Conservation (phyloP, 2,888 invertebrate species). For the Pterostichus madidus region DNA sequence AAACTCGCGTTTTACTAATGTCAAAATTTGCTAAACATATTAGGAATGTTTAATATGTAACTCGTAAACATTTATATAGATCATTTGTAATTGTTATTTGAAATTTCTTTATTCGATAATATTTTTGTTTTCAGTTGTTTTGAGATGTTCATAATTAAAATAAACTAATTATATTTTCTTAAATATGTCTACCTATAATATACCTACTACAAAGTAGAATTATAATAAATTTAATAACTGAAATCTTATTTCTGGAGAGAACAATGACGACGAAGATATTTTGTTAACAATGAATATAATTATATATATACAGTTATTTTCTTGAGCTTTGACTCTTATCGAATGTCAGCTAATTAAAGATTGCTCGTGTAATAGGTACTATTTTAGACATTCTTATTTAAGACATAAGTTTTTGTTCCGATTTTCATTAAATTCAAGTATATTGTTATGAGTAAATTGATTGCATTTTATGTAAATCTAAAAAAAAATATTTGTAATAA, state of each 20-base stretch:
- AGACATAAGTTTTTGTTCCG: constrained; percentile 40
- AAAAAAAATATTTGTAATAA: neutral
- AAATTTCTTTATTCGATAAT: no score
- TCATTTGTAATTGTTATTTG: no score
- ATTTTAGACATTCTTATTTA: constrained; percentile 26
- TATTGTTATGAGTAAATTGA: constrained; percentile 23
- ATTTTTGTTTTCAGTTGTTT: no score
- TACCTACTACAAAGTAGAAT: constrained; percentile 14
- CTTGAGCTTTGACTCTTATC: constrained; percentile 14
- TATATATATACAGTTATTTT: constrained; percentile 37
- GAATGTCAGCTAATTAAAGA: constrained; percentile 46
- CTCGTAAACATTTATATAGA: no score
- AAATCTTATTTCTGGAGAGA: constrained; percentile 20
- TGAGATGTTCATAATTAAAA: neutral
- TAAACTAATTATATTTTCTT: constrained; percentile 17
- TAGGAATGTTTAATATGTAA: no score
- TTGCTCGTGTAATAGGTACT: constrained; percentile 5
- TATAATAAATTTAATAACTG: constrained; percentile 22
- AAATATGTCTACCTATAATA: neutral
- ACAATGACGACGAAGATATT: constrained; percentile 25
- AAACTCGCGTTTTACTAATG: neutral
- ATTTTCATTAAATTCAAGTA: constrained; percentile 55
- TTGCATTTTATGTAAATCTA: constrained; percentile 30
- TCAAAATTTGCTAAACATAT: no score
- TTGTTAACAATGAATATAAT: constrained; percentile 39